A percentile compares a stretch with the other conserved stretches of the same genome.
phyloP scores from a whole-genome alignment of 2,888 invertebrate species.

The Diadegma fenestrale region DNA sequence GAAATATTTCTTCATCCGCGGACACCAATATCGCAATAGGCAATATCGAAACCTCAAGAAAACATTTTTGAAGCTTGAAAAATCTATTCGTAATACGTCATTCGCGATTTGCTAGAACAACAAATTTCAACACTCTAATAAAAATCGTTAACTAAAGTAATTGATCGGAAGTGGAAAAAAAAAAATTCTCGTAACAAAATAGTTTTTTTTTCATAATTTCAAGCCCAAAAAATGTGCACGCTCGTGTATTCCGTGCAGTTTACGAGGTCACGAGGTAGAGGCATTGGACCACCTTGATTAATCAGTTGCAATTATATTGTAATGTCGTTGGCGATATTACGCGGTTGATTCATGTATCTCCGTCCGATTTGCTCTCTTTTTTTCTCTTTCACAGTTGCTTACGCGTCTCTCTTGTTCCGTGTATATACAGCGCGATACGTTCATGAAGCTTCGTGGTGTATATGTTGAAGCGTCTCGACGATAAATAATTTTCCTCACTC shows the following conservation, averaged over 20 bases:
- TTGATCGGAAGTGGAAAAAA: not conserved
- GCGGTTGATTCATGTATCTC: constrained; percentile 62
- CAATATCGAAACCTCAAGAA: too few species aligned
- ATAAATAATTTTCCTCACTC: constrained; percentile 58
- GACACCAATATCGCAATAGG: too few species aligned
- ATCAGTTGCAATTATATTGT: constrained; percentile 68
- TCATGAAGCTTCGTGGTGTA: constrained; percentile 37
- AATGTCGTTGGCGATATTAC: constrained; percentile 66
- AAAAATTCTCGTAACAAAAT: not conserved
- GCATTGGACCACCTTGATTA: constrained; percentile 64
- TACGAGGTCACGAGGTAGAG: constrained; percentile 40
- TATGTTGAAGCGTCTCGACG: constrained; percentile 51
- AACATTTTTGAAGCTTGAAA: too few species aligned
- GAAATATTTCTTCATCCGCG: too few species aligned
- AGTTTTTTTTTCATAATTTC: constrained; percentile 8
- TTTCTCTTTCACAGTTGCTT: not conserved
- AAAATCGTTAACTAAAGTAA: not conserved
- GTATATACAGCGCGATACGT: constrained; percentile 2
- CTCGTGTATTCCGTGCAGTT: constrained; percentile 8
- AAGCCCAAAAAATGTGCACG: not conserved
- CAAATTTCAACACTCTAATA: not conserved
- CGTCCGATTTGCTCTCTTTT: constrained; percentile 24
- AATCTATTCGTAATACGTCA: not conserved
- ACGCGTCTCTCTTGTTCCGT: constrained; percentile 17
- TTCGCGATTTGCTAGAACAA: not conserved